Conservation (phyloP, 2,113 vertebrate genomes). For the Myiagra hebetior region DNA sequence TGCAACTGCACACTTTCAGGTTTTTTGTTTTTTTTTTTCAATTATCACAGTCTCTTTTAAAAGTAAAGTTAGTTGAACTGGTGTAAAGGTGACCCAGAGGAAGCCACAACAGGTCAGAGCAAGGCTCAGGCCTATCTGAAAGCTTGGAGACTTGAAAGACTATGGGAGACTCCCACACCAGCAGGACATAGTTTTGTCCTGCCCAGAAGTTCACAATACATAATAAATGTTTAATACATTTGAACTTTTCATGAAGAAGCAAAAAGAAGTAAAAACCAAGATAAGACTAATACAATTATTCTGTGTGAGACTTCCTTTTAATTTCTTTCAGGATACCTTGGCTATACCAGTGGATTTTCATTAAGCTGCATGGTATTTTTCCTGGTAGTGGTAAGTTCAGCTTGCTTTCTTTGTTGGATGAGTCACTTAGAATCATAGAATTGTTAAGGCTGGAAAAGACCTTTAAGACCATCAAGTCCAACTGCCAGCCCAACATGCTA, state of each 20-base stretch:
- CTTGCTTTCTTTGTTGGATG: background rate
- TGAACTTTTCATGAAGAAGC: background rate
- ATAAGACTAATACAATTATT: background rate
- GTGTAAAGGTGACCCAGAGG: background rate
- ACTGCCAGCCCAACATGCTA: background rate
- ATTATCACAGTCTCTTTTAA: background rate
- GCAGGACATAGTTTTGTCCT: background rate
- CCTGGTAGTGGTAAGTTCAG: constrained; percentile 88
- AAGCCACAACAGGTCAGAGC: background rate
- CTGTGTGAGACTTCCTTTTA: background rate
- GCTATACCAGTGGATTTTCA: constrained; percentile 84
- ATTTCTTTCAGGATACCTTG: constrained; percentile 79
- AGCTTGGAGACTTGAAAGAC: background rate
- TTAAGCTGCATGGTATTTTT: constrained; percentile 89
- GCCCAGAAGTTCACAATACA: background rate
- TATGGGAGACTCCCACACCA: background rate
- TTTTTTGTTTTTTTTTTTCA: background rate
- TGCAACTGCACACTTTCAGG: background rate
- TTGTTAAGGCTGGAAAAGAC: background rate
- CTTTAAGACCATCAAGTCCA: background rate
- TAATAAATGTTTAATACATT: background rate
- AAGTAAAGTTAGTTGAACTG: background rate
- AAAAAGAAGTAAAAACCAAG: background rate
- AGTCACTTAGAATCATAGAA: background rate
- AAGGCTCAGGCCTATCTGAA: background rate